Base-by-base conservation (phyloP, 1,140 invertebrate genomes). In the Conus betulinus region DNA sequence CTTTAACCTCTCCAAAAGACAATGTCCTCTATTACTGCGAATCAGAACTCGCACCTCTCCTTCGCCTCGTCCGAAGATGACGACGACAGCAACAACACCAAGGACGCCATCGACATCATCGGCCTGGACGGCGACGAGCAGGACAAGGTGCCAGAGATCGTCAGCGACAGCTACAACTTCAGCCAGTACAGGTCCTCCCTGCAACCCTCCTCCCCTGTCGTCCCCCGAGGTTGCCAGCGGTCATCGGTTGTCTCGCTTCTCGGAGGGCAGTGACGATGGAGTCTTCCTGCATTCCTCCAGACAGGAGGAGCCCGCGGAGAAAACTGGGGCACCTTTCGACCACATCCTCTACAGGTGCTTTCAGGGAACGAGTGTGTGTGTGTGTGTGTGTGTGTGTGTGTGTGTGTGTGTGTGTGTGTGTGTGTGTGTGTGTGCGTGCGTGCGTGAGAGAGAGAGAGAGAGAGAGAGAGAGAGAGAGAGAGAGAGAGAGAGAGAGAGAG, bases 21-120 rank as follows among this genome's bases (percentile, higher is more conserved):
- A 57, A 84, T 67, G 82, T 84, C 82, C 25, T 27, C 51, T 6
- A 27, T 27, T 1, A 27, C 8, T n/a, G n/a, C 81, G 5, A 52
- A 52, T 39, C 78, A 39, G 5, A 53, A 84, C 25, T 53, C 82
- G 6, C 82, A 55, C 55, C 57, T 84, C 5, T 84, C 82, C 55
- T 84, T 27, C 51, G 82, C 82, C 82, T 84, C 82, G 4, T 84
- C 82, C 55, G 82, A 84, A 20, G 82, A 84, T 55, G 82, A 84
- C 23, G 82, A 84, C 55, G 27, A 39, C 55, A 63, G 57, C 53
- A 60, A 25, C 53, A 67, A 4, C 82, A 84, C 23, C 27, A 84
- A 63, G 63, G 82, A 84, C 57, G n/a, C 55, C n/a, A 84, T 84
- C 82, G 82, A 84, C 82, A 84, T 84, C n/a, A 67, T 84, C 55